Percentiles rank a stretch among this genome's conserved stretches.
phyloP scores from a whole-genome alignment of 2,888 invertebrate species.

The Apodemia mormo region DNA sequence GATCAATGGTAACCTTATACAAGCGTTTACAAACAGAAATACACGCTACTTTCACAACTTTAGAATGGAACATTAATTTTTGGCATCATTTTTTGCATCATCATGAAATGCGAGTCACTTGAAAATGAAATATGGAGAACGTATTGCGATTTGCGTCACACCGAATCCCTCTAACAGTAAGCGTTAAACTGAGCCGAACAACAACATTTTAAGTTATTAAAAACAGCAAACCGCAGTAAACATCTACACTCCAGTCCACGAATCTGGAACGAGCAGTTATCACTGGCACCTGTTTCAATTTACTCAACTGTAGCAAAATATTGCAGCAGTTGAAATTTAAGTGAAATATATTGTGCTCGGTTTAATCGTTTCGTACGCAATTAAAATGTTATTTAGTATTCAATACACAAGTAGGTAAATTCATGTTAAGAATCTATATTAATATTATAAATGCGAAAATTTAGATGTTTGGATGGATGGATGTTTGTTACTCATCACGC shows the following conservation, averaged over 20 bases:
- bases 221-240: constrained; percentile 14
- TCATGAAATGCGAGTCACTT: background rate
- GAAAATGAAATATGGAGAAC: constrained; percentile 40
- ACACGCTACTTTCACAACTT: too few relatives aligned
- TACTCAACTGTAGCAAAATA: constrained; percentile 6
- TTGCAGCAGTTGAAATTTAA: background rate
- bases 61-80: too few relatives aligned
- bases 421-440: too few relatives aligned
- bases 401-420: too few relatives aligned
- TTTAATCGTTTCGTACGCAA: too few relatives aligned
- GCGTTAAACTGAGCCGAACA: constrained; percentile 37
- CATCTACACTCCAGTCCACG: constrained; percentile 7
- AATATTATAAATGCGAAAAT: too few relatives aligned
- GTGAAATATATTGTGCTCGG: too few relatives aligned
- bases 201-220: constrained; percentile 22
- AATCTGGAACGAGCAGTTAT: constrained; percentile 10
- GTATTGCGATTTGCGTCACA: constrained; percentile 36
- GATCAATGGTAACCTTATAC: too few relatives aligned
- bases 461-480: too few relatives aligned
- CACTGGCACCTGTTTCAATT: constrained; percentile 14
- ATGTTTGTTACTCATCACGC: too few relatives aligned
- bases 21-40: too few relatives aligned
- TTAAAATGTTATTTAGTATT: too few relatives aligned
- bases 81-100: background rate
- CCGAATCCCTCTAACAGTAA: constrained; percentile 37